Evolutionary conservation across 2,888 invertebrate species (phyloP), one percentile per base, ranked within the genome.

Genomic region (Siphlonurus alternatus): DNA sequence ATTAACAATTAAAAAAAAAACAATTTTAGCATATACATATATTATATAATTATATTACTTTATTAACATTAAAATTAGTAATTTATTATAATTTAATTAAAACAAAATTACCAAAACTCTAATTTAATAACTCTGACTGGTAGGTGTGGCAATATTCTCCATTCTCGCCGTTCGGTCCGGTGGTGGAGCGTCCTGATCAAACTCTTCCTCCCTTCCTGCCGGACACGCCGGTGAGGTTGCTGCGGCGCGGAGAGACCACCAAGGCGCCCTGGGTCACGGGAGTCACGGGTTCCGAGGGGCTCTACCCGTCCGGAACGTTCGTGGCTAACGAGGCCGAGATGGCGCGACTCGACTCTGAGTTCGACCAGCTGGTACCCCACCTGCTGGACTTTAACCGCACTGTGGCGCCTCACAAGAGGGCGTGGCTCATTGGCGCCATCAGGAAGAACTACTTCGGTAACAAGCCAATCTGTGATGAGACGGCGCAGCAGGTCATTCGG

Each of bases 101-200:
- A 18, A 56, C n/a, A 51, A 51, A 51, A 51, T 54, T n/a, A n/a
- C n/a, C n/a, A n/a, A n/a, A n/a, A n/a, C n/a, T 23, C 25, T 25
- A 5, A 53, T 53, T 63, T 63, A 62, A 10, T 62, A n/a, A n/a
- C 24, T 25, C 22, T n/a, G n/a, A n/a, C n/a, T n/a, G n/a, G n/a
- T 66, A 81, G 80, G 78, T 80, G 24, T 82, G 79, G 76, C 73
- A 83, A 19, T 85, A 85, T 70, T 81, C 83, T 72, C 82, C 88
- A 66, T 86, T 86, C 72, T 81, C 86, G 0, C 84, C 86, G 0
- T 89, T 89, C 72, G 86, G 84, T 0, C 87, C 88, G 0, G 86
- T 86, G 0, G 77, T 83, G 0, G 91, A 91, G 70, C 65, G 72
- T 0, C n/a, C n/a, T n/a, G n/a, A n/a, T n/a, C 25, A 53, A 23